Percentiles rank a stretch among this genome's conserved stretches.
Evolutionary conservation across 2,113 vertebrate species (phyloP).

Genomic region (Vidua chalybeata): DNA sequence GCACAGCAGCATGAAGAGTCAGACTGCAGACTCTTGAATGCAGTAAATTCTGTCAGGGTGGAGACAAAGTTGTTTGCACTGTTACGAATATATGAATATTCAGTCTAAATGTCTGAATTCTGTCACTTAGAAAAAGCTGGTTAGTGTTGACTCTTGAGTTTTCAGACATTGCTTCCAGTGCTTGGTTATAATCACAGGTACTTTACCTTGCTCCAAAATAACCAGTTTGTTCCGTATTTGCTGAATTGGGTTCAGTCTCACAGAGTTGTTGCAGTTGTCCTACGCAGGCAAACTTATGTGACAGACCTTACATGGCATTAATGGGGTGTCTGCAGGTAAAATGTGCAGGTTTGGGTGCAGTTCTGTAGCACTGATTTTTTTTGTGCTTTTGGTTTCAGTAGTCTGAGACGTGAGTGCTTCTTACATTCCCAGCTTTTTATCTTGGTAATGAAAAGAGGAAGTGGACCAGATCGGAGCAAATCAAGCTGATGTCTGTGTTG

Average conservation of each 20-base stretch:
- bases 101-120: background rate
- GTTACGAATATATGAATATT: background rate
- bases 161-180: background rate
- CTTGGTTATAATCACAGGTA: background rate
- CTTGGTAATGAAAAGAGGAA: conserved; percentile 32
- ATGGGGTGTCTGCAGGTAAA: background rate
- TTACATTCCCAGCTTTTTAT: background rate
- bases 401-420: background rate
- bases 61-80: background rate
- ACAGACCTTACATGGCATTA: background rate
- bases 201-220: background rate
- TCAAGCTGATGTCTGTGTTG: background rate
- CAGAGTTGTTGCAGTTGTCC: background rate
- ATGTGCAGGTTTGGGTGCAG: background rate
- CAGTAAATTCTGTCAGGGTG: conserved; percentile 25
- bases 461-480: background rate
- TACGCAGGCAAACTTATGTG: background rate
- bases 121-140: background rate
- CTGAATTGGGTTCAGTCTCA: background rate
- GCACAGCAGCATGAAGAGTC: conserved; percentile 7
- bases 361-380: background rate
- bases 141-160: background rate
- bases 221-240: background rate
- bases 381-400: background rate
- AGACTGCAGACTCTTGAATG: conserved; percentile 26